Evolutionary conservation across 2,888 invertebrate species (phyloP).

Genomic region (Melanchra persicariae): DNA sequence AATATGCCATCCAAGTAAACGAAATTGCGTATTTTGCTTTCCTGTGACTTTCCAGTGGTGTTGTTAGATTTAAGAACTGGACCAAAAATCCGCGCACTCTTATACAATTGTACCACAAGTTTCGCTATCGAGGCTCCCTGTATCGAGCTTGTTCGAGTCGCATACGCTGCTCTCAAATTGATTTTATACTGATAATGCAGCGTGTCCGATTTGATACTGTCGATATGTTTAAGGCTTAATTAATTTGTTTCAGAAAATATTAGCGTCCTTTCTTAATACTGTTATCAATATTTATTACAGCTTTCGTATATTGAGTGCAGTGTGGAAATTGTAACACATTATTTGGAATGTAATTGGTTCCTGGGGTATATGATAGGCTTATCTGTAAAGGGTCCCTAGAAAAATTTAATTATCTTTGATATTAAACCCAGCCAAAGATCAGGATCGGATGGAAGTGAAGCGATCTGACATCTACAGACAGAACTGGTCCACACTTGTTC

Average conservation of each 20-base stretch:
- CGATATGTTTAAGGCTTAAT: slow-evolving; percentile 62
- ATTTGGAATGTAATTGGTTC: background rate
- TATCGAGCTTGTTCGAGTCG: slow-evolving; percentile 77
- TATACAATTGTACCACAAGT: slow-evolving; percentile 60
- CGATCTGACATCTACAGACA: too few relatives aligned
- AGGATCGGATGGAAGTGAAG: too few relatives aligned
- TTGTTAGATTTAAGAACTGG: background rate
- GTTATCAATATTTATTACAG: slow-evolving; percentile 22
- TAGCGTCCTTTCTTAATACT: slow-evolving; percentile 27
- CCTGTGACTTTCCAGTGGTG: too few relatives aligned
- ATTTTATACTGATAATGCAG: slow-evolving; percentile 75
- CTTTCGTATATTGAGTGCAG: background rate
- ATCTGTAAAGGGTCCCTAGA: too few relatives aligned
- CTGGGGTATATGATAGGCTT: too few relatives aligned
- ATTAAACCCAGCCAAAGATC: too few relatives aligned
- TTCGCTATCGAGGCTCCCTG: slow-evolving; percentile 72
- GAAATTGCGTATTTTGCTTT: too few relatives aligned
- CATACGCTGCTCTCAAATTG: slow-evolving; percentile 77
- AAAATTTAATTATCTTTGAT: too few relatives aligned
- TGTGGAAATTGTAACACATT: background rate
- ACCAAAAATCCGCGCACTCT: slow-evolving; percentile 35
- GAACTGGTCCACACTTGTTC: too few relatives aligned
- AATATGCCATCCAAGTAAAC: too few relatives aligned
- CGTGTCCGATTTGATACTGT: slow-evolving; percentile 59
- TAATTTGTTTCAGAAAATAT: slow-evolving; percentile 62